Evolutionary conservation across 2,888 invertebrate species (phyloP).

Genomic region (Noctua comes): DNA sequence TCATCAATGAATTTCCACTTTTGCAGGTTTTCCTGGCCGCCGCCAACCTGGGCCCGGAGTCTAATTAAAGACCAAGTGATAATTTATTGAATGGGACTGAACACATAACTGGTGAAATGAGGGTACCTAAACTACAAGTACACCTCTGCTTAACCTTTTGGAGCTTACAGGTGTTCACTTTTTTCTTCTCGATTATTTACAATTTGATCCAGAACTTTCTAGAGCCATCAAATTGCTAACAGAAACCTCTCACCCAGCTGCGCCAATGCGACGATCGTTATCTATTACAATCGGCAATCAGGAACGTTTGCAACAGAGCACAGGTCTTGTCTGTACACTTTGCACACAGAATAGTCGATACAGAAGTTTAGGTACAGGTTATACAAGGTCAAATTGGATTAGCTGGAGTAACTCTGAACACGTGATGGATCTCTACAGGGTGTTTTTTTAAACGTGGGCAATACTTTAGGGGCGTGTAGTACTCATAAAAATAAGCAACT

Average conservation of each 20-base stretch:
- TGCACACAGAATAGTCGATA: neutral
- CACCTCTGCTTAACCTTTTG: neutral
- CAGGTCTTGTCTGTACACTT: slow-evolving; percentile 12
- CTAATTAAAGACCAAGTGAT: no score
- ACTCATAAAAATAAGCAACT: no score
- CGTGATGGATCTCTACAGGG: neutral
- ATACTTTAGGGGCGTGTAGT: no score
- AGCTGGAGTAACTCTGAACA: neutral
- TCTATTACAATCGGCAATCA: slow-evolving; percentile 57
- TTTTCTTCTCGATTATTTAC: neutral
- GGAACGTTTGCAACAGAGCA: slow-evolving; percentile 14
- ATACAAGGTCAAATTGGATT: neutral
- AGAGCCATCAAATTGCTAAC: neutral
- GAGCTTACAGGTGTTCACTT: neutral
- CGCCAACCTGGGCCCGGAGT: no score
- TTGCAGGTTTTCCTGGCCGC: no score
- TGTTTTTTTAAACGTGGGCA: no score
- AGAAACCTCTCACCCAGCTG: neutral
- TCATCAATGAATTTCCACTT: no score
- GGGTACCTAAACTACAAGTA: neutral
- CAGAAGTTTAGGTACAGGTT: neutral
- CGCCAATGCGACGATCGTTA: slow-evolving; percentile 35
- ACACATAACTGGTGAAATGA: neutral
- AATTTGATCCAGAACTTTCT: neutral
- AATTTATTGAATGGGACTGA: neutral